Base-by-base conservation (phyloP, 2,797 vertebrate genomes). In the Cygnus olor region DNA sequence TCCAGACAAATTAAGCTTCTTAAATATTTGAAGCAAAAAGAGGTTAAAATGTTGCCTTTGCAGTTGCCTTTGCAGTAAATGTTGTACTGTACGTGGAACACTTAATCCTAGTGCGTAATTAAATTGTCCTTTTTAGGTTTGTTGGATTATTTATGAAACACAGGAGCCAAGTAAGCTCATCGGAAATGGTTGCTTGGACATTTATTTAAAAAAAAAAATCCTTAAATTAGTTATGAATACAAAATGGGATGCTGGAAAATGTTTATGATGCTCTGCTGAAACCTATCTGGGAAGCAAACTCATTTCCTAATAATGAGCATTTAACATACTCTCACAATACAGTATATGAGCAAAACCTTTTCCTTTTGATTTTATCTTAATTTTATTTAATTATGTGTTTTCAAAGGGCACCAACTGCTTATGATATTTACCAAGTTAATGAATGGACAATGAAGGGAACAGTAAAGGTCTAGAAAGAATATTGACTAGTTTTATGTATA, bases 1-100 rank as follows among this genome's bases (percentile, higher is more conserved):
- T 69, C 89, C 97, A 80, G 68, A 89, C 79, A 40, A 70, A 84
- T 83, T 40, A 42, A 28, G 82, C 97, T 97, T 97, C 96, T 95
- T 70, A 3, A 80, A 96, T 84, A 88, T 94, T 71, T 85, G 97
- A 95, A 97, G 97, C 85, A 95, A 91, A 82, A 95, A 93, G 92
- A 94, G 91, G 94, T 94, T 91, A 85, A 96, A 97, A 96, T 66
- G 95, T 98, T 97, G 97, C 98, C 98, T 98, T 98, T 96, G 97
- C 98, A 97, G 96, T 97, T 97, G 97, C 98, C 97, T 98, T 98
- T 97, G 97, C 97, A 97, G 97, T 97, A 83, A 96, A 90, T 96
- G 95, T 97, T 87, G 96, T 95, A 96, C 97, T 95, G 96, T 97
- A 96, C 2, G 60, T 97, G 97, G 97, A 94, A 96, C 97, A 91